Conservation (phyloP, 2,797 vertebrate species). For the Euphonia xanthogaster region DNA sequence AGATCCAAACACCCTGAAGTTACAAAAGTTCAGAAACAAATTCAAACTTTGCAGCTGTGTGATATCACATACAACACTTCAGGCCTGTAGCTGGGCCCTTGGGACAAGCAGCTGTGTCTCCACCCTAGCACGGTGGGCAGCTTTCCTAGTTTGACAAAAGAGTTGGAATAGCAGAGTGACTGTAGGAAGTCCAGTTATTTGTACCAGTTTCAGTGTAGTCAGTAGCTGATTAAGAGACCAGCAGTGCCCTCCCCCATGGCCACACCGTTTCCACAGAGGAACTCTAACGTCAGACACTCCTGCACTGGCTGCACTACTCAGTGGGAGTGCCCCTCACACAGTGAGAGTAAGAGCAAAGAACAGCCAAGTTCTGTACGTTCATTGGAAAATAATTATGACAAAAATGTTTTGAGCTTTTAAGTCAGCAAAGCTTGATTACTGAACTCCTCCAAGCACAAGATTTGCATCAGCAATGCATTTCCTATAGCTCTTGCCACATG, state of each 20-base stretch:
- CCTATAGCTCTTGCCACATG: rapidly evolving
- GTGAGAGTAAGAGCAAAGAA: neutral
- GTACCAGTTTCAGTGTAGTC: neutral
- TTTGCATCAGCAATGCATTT: neutral
- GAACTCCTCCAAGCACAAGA: neutral
- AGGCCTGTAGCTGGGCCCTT: neutral
- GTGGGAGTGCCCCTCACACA: neutral
- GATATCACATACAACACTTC: neutral
- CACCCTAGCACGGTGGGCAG: neutral
- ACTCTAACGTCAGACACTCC: neutral
- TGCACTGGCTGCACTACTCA: neutral
- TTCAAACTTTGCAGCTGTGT: neutral
- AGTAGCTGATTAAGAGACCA: neutral
- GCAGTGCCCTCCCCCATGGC: neutral
- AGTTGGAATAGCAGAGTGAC: neutral
- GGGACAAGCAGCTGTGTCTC: neutral
- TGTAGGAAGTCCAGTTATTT: neutral
- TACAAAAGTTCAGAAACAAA: neutral
- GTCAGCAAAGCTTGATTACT: neutral
- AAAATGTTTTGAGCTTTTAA: neutral
- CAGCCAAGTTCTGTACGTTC: neutral
- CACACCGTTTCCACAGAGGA: neutral
- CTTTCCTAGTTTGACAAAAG: neutral
- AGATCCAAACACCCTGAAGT: neutral
- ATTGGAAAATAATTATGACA: neutral